Evolutionary conservation across 2,888 invertebrate genomes (phyloP), one percentile per base, ranked within the genome.

Genomic region (Belgica antarctica): DNA sequence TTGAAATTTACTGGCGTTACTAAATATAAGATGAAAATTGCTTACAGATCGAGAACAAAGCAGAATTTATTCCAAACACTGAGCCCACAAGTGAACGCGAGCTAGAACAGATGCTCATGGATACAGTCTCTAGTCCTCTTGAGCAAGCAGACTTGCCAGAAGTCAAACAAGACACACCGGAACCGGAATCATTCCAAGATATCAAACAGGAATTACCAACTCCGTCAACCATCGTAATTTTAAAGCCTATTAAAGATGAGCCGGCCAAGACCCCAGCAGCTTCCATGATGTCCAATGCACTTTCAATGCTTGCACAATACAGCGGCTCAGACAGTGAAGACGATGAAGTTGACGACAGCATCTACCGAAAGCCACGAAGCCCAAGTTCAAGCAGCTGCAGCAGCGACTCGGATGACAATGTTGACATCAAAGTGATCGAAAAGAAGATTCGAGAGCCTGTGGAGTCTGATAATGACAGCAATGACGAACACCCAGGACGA

Each of bases 381-480:
- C 12, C 12, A 27, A 34, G 34, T 12, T 24, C 24, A 4, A 68
- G 68, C 27, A 17, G 15, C n/a, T n/a, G 52, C 28, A 17, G 24
- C 12, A 15, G 24, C 15, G 17, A n/a, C 8, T 57, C 57, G 3
- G 68, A 68, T 1, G 57, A 68, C 1, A 57, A 68, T 22, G n/a
- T 57, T 19, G 34, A 52, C n/a, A 25, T 68, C 1, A 47, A 66
- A 25, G 17, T 46, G 5, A 68, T 68, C 12, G 47, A 57, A n/a
- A 57, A 31, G 27, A 68, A 68, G 25, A n/a, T 68, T 5, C 24
- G 47, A 1, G 15, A 19, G 1, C 46, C 57, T 2, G 31, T 27
- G 7, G 12, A 12, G 2, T 82, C 82, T 74, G 82, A 81, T 76
- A 46, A 34, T 17, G 61, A 70, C 12, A 28, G 28, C 1, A 41